Base-by-base conservation (phyloP, 2,888 invertebrate species). In the Drosophila kuntzei region DNA sequence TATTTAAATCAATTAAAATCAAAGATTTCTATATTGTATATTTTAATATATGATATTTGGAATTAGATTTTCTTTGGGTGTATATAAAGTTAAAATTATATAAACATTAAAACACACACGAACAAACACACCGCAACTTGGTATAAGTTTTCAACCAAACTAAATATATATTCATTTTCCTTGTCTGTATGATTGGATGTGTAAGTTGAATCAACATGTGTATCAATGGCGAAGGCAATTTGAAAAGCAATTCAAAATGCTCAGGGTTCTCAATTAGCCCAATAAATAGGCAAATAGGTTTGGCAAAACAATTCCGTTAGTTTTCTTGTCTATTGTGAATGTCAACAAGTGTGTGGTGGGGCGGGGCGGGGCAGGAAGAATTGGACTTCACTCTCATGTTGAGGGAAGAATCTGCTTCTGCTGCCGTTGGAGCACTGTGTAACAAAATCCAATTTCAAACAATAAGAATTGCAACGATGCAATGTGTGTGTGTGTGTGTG, bases 371-470 rank as follows among this genome's bases (percentile, higher is more conserved):
- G 1, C 2, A 46, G n/a, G 20, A 2, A 3, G 8, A 9, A 12
- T 22, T 18, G 8, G 25, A 51, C 41, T 20, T 32, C 20, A 20
- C 7, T 22, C 32, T 32, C 53, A 41, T 29, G 25, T 53, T 29
- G 29, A 53, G 39, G 18, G 20, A 3, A 22, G 25, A 16, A 16
- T 9, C 2, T 22, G 25, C 8, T 20, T 18, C 29, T 25, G 18
- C n/a, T 7, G 8, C 22, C 32, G 29, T 32, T 41, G 29, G 25
- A 34, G 41, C 32, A 34, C 18, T 29, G 36, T 70, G 66, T 69
- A 72, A 70, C 78, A 67, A 80, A 80, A 80, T 80, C 60, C 79
- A 80, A 80, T 79, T 80, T 80, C 51, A 66, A 74, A 77, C 80
- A 80, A 80, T 79, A 77, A 67, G 71, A 71, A 66, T 61, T 61